phyloP scores from a whole-genome alignment of 2,888 invertebrate genomes.

The Ommatoiulus sabulosus region DNA sequence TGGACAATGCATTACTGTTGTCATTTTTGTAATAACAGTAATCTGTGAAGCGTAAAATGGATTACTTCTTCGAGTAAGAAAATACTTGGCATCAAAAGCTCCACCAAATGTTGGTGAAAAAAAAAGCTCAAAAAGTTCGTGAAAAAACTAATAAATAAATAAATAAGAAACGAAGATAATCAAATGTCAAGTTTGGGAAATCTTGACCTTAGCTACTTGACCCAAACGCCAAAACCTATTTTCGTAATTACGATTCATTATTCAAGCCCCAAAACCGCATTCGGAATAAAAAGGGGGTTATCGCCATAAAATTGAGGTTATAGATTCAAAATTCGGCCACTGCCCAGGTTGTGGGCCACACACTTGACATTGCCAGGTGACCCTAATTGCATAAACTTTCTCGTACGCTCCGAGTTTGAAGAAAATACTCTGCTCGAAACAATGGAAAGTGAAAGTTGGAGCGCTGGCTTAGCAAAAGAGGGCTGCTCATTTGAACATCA shows the following conservation, averaged over 20 bases:
- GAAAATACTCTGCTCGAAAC: no score
- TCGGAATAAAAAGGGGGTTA: conserved; percentile 37
- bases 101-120: neutral
- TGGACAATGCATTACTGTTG: no score
- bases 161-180: no score
- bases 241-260: neutral
- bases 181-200: conserved; percentile 7
- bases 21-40: no score
- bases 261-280: neutral
- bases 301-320: conserved; percentile 21
- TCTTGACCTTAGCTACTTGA: neutral
- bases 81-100: no score
- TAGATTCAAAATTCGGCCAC: conserved; percentile 16
- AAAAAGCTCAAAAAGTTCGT: neutral
- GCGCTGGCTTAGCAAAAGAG: no score
- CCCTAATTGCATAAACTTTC: neutral
- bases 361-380: conserved; percentile 22
- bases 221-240: neutral
- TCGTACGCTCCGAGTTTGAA: neutral
- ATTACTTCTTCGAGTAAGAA: no score
- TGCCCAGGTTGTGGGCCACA: neutral
- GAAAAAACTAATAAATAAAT: no score
- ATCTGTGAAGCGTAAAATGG: no score
- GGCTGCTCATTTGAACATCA: neutral
- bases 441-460: neutral